Base-by-base conservation (phyloP, 2,797 vertebrate species). In the Mus spretus region DNA sequence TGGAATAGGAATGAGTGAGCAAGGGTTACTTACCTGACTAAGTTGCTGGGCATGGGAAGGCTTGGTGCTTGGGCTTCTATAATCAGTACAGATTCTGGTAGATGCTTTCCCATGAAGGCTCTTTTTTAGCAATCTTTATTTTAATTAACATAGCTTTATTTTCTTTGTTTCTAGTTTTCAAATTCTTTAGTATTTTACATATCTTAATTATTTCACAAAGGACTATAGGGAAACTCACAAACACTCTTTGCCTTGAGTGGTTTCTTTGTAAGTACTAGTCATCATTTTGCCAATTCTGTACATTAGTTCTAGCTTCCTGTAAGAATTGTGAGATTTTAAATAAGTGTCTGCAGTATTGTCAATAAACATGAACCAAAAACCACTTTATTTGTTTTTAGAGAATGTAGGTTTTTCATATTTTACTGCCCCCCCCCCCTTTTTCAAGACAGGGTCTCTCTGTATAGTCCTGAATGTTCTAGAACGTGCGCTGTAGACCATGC, bases 51-150 rank as follows among this genome's bases (percentile, higher is more conserved):
- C 31, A n/a, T 8, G 92, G 61, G 59, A 47, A 17, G 6, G 26
- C 0, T 8, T 75, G 72, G 50, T 63, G 22, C 26, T 22, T 89
- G 85, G 44, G 59, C 50, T 55, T 22, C 85, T 37, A 57, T 72
- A 87, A 50, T 87, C 65, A 50, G 61, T 63, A 28, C 14, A 74
- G 61, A 91, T n/a, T 92, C 53, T 34, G 61, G 34, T 89, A 79
- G 63, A 3, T n/a, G 74, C 63, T 91, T 95, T 95, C 65, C 59
- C 6, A 88, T 47, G 65, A 74, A 89, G 59, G 6, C 24, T 57
- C 28, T 4, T 87, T 78, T 61, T 95, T 95, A 26, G n/a, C 81
- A 63, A 92, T 14, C 50, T 94, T 91, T 79, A 70, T 92, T 92
- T 95, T 77, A 85, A n/a, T 89, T 67, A 95, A 55, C 13, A 6